Base-by-base conservation (phyloP, 2,888 invertebrate genomes). In the Sesia apiformis region DNA sequence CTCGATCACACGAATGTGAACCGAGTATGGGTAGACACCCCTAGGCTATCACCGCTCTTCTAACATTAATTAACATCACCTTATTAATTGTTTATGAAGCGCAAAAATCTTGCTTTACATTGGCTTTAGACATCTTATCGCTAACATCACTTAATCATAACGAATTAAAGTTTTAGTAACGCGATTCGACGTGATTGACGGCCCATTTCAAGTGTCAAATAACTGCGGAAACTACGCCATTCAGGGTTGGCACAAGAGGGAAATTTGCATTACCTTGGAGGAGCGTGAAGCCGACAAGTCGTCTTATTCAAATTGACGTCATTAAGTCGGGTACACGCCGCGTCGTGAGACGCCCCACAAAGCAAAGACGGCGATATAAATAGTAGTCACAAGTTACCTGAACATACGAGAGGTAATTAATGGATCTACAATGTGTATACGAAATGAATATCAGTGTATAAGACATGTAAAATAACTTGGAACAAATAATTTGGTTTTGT, bases 221-320 rank as follows among this genome's bases (percentile, higher is more conserved):
- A 75, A 74, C 70, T 72, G 62, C 64, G 70, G 75, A 75, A 76
- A 76, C 77, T 74, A 72, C 64, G 67, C 65, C 62, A 61, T 67
- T 72, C 66, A 69, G 66, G 63, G 67, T 64, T 63, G 67, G 58
- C 67, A 60, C 66, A 59, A 69, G 60, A 66, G 63, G 74, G 76
- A 76, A 78, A 83, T 83, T 77, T 78, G 68, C 75, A 72, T 77
- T 71, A 72, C 69, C 72, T 65, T 57, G 40, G 64, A 69, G 65
- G 69, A 66, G 69, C 70, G 73, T 61, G 69, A 72, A 69, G 66
- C 68, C 67, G 71, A 70, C 74, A 72, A 71, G 72, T 66, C 69
- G 70, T 68, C 70, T 71, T 74, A 79, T 81, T 79, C 76, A 81
- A 84, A 84, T 81, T 78, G 76, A 74, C 68, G 73, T 72, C 72